Evolutionary conservation across 2,888 invertebrate species (phyloP).

Genomic region (Rhorus exstirpatorius): DNA sequence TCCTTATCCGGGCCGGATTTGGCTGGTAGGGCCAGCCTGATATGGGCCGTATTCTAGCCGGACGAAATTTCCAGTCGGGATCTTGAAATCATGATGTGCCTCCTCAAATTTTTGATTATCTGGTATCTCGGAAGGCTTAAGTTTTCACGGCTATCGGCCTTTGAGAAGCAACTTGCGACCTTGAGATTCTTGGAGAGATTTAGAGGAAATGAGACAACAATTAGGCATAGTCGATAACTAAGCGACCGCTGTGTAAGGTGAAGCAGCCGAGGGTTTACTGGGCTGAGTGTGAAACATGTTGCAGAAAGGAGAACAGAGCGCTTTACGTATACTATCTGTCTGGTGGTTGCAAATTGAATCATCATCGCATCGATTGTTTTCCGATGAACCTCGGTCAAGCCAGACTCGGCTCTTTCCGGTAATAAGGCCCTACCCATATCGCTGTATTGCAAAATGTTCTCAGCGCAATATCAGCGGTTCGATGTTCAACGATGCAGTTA

Average conservation of each 20-base stretch:
- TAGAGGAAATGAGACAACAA: background rate
- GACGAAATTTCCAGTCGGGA: too few species aligned
- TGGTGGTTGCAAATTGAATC: constrained; percentile 63
- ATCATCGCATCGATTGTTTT: constrained; percentile 56
- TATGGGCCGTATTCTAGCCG: too few species aligned
- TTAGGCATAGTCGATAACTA: background rate
- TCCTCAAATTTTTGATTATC: too few species aligned
- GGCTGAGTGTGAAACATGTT: background rate
- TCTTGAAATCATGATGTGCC: background rate
- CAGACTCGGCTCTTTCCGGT: constrained; percentile 24
- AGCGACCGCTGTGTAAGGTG: background rate
- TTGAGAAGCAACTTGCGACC: background rate
- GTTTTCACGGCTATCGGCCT: too few species aligned
- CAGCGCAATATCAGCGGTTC: constrained; percentile 26
- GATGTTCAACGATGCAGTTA: background rate
- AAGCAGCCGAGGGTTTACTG: background rate
- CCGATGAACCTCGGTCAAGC: constrained; percentile 47
- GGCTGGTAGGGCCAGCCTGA: too few species aligned
- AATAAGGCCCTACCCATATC: constrained; percentile 19
- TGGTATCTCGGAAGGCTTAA: too few species aligned
- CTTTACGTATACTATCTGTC: constrained; percentile 40
- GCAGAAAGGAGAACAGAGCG: constrained; percentile 34
- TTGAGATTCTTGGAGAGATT: too few species aligned
- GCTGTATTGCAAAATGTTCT: constrained; percentile 42
- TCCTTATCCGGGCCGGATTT: too few species aligned